Percentiles rank a stretch among this genome's conserved stretches.
Evolutionary conservation across 2,797 vertebrate species (phyloP).

Genomic region (Lacerta agilis): DNA sequence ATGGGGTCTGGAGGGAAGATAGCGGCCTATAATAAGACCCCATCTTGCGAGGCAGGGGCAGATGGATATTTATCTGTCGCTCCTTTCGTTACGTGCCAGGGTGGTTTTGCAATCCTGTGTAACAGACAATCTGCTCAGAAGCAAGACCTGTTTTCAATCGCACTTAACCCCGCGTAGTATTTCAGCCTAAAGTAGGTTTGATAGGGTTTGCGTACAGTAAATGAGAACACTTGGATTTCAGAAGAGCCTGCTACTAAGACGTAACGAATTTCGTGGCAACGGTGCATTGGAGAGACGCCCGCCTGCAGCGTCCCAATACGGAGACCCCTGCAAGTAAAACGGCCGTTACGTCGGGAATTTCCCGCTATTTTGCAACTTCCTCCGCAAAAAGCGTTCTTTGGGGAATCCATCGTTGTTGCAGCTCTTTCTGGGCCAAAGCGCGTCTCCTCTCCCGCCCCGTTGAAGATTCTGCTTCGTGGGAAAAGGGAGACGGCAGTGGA

Average conservation of each 20-base stretch:
- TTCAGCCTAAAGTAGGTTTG: not conserved
- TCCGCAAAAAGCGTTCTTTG: not conserved
- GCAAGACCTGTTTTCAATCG: no score
- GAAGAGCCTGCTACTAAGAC: not conserved
- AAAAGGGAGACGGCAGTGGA: no score
- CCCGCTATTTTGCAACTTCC: not conserved
- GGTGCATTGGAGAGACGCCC: not conserved
- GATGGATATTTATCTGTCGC: not conserved
- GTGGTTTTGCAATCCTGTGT: no score
- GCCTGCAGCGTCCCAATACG: not conserved
- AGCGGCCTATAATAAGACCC: not conserved
- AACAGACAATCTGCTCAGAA: not conserved
- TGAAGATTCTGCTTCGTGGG: no score
- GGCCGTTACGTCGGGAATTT: no score
- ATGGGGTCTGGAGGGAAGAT: no score
- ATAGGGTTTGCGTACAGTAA: not conserved
- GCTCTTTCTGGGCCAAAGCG: not conserved
- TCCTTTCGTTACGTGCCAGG: no score
- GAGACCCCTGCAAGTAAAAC: not conserved
- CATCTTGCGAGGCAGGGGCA: not conserved
- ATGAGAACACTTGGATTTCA: not conserved
- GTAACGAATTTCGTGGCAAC: not conserved
- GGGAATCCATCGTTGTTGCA: not conserved
- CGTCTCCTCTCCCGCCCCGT: not conserved
- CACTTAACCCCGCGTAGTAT: no score